Evolutionary conservation across 2,113 vertebrate genomes (phyloP).

Genomic region (Loxodonta africana): DNA sequence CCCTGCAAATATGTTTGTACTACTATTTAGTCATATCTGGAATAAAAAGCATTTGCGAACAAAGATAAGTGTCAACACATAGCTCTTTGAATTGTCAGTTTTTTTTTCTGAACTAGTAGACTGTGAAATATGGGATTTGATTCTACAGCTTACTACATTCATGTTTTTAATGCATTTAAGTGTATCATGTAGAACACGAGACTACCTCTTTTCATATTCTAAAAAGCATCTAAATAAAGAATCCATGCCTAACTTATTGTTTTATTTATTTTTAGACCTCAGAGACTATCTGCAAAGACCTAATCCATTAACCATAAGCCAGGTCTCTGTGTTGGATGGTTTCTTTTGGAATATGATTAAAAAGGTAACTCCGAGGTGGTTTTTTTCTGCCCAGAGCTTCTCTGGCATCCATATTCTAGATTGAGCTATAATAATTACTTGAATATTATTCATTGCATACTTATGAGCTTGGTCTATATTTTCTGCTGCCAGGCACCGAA

Average conservation of each 20-base stretch:
- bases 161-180: neutral
- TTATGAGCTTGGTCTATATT: neutral
- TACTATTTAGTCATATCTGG: conserved; percentile 60
- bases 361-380: neutral
- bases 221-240: neutral
- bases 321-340: neutral
- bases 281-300: neutral
- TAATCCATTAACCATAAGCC: neutral
- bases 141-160: neutral
- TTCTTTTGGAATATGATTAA: neutral
- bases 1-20: neutral
- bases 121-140: neutral
- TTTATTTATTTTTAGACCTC: neutral
- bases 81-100: neutral
- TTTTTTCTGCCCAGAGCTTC: neutral
- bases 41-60: conserved; percentile 57
- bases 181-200: neutral
- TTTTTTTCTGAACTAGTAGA: neutral
- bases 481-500: neutral
- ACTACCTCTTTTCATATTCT: neutral
- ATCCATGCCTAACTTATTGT: neutral
- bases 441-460: neutral
- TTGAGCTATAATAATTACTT: neutral
- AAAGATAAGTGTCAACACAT: neutral
- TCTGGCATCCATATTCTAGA: neutral